phyloP scores from a whole-genome alignment of 2,888 invertebrate species.

The Oxycera nigricornis region DNA sequence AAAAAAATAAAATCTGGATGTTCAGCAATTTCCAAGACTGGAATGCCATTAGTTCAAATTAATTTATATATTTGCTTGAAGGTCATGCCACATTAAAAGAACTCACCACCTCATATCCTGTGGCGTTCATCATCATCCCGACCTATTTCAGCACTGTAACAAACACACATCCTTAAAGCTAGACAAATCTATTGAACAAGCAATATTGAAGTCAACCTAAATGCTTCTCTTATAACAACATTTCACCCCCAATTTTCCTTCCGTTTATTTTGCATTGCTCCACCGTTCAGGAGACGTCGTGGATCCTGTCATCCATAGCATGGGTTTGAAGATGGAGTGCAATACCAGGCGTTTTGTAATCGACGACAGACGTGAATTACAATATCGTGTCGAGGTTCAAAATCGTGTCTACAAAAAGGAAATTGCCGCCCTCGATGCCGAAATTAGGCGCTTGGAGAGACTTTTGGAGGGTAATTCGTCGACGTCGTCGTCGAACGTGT shows the following conservation, averaged over 20 bases:
- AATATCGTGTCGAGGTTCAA: conserved; percentile 88
- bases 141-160: too few species aligned
- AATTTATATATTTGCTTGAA: too few species aligned
- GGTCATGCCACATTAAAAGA: too few species aligned
- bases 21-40: too few species aligned
- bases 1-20: too few species aligned
- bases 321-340: conserved; percentile 87
- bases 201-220: too few species aligned
- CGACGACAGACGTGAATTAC: conserved; percentile 82
- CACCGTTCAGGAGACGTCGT: conserved; percentile 66
- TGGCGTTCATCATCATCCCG: too few species aligned
- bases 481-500: conserved; percentile 64
- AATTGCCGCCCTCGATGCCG: conserved; percentile 78
- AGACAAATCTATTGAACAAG: too few species aligned
- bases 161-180: too few species aligned
- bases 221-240: too few species aligned
- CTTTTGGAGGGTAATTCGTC: conserved; percentile 71
- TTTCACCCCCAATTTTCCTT: background rate
- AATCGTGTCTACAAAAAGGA: conserved; percentile 88
- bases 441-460: conserved; percentile 78
- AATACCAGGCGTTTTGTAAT: conserved; percentile 85
- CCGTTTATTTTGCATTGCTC: background rate
- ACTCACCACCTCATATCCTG: too few species aligned
- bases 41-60: too few species aligned
- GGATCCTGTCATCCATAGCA: conserved; percentile 85